Base-by-base conservation (phyloP, 1,140 invertebrate species). In the Pectinophora gossypiella region DNA sequence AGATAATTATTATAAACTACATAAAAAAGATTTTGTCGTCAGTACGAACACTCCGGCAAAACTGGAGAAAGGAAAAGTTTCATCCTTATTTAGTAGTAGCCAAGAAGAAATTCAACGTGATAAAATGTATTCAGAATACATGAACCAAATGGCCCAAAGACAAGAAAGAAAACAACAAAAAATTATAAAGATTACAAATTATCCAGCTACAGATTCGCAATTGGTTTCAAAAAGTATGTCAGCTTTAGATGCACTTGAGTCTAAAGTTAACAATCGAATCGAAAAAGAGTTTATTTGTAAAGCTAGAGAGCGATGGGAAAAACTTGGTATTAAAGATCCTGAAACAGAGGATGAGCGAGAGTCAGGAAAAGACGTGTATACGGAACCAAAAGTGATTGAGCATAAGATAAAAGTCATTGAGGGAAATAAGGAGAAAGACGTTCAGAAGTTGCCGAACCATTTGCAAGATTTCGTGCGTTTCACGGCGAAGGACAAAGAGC, bases 71-170 rank as follows among this genome's bases (percentile, higher is more conserved):
- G 53, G 47, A 51, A 76, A 75, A 60, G 46, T 71, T 22, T 73
- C 65, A 43, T 77, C 78, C 9, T 56, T 61, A 58, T 87, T 48
- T 83, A 82, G 76, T 87, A 56, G 82, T 81, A 58, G 87, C 87
- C 42, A 88, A 79, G 94, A 95, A 77, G 89, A 90, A 27, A 91
- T 95, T 68, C 61, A 75, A 16, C 89, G 94, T 6, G 91, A 93
- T 55, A 89, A 91, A 72, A 95, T 96, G 94, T 95, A 94, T 70
- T 90, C 93, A 54, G 95, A 96, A 77, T 96, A 95, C 78, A 91
- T 95, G 72, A 88, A 90, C 64, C 93, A 95, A 85, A 91, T 96
- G 46, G 89, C 92, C 1, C 93, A 95, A 77, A 89, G 94, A n/a
- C 91, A 94, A 59, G 91, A 95, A 68, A 89, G 95, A 20, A 93